phyloP scores from a whole-genome alignment of 2,888 invertebrate genomes.

The Callosobruchus maculatus region DNA sequence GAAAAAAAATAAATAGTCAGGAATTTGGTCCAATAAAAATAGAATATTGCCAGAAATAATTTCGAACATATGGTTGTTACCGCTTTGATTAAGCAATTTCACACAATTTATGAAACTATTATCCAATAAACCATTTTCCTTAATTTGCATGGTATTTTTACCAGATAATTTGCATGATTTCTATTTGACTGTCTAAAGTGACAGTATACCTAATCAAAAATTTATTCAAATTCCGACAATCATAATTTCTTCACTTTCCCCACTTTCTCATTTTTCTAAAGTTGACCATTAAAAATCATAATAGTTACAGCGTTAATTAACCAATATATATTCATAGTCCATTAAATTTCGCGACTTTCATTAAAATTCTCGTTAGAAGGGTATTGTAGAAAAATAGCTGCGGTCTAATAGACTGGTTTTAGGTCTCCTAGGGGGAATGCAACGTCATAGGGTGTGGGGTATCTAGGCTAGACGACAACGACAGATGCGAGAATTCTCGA shows the following conservation, averaged over 20 bases:
- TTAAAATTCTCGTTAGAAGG: background rate
- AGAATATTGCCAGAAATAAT: background rate
- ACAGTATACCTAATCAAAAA: background rate
- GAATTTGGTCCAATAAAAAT: background rate
- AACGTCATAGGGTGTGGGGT: slow-evolving; percentile 26
- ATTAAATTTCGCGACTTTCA: background rate
- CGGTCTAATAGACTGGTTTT: slow-evolving; percentile 15
- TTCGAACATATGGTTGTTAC: background rate
- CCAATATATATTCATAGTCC: background rate
- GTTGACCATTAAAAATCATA: background rate
- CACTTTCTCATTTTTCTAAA: background rate
- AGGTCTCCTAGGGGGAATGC: slow-evolving; percentile 27
- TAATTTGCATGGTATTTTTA: background rate
- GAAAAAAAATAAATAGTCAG: background rate
- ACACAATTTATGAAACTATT: background rate
- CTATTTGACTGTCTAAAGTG: background rate
- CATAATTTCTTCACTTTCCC: background rate
- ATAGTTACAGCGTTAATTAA: background rate
- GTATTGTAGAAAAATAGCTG: background rate
- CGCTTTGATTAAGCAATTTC: background rate
- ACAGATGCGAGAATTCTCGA: slow-evolving; percentile 20
- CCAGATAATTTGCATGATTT: background rate
- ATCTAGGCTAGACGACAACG: slow-evolving; percentile 21
- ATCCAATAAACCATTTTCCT: background rate
- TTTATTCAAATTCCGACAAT: background rate